Evolutionary conservation across 2,888 invertebrate species (phyloP), one percentile per base, ranked within the genome.

Genomic region (Andrena chrysosceles): DNA sequence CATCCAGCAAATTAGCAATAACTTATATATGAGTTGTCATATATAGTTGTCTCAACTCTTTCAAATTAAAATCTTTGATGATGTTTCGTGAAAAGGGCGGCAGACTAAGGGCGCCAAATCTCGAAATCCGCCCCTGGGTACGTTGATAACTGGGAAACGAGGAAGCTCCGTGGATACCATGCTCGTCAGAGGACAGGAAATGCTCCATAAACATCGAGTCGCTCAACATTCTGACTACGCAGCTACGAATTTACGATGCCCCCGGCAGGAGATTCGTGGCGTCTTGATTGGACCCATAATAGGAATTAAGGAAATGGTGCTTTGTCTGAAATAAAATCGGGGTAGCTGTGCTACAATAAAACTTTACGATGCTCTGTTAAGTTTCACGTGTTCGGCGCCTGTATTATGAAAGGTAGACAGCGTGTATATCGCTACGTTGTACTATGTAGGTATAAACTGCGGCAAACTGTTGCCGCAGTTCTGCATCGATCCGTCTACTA

Each of bases 181-280:
- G 49, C 20, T 62, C 42, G 35, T 73, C 62, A 73, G 13, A 49
- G 49, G 70, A 56, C 70, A 83, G 83, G 83, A 83, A 83, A 83
- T 83, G 35, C 83, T 83, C 48, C 26, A 77, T 83, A 77, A 83
- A 77, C 77, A 72, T 54, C 23, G 63, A 54, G 49, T 29, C 71
- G 63, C 56, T 31, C 60, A 68, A 52, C 68, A 64, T 66, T 76
- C 59, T 67, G 59, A 16, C 29, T 26, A n/a, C 54, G 26, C n/a
- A 29, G 62, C 13, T 35, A 42, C 59, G 31, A 63, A 69, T 66
- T 73, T 52, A 35, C n/a, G 16, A 35, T 26, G 23, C 23, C 5
- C 16, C 42, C 6, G 8, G 20, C 35, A 20, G 16, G 16, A 42
- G 29, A 20, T 52, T 20, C n/a, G 2, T 52, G 52, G 52, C 8